Evolutionary conservation across 1,140 invertebrate genomes (phyloP).

Genomic region (Gryllus bimaculatus): DNA sequence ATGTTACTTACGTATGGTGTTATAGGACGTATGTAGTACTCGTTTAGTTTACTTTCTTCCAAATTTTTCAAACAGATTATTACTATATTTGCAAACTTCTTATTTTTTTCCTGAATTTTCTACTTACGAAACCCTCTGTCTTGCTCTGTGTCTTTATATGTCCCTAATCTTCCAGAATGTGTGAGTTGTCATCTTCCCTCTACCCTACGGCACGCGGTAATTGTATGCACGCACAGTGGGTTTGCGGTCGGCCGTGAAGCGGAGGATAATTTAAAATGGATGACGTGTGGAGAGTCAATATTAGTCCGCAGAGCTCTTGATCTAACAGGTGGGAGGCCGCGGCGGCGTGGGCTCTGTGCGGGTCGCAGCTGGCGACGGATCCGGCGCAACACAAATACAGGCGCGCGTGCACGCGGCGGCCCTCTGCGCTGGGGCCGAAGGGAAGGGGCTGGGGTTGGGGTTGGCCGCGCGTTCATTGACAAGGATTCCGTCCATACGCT

Average conservation of each 20-base stretch:
- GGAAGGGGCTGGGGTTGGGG: too few species aligned
- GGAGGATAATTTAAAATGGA: conserved; percentile 1
- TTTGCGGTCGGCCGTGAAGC: background rate
- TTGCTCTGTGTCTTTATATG: background rate
- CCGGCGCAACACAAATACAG: background rate
- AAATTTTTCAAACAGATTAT: too few species aligned
- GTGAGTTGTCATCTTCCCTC: background rate
- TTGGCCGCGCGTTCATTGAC: too few species aligned
- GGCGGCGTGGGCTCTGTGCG: background rate
- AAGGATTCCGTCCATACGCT: too few species aligned
- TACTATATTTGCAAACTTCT: too few species aligned
- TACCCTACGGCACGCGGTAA: background rate
- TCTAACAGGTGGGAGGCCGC: background rate
- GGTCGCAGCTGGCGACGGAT: background rate
- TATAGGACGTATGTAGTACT: too few species aligned
- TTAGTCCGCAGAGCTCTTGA: background rate
- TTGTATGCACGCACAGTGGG: background rate
- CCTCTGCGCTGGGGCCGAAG: too few species aligned
- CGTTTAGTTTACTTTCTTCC: too few species aligned
- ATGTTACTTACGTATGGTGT: too few species aligned
- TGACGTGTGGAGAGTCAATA: conserved; percentile 3
- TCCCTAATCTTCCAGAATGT: background rate
- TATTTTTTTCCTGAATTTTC: background rate
- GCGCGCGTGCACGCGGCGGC: background rate
- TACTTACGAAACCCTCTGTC: background rate